Conservation (phyloP, 1,140 invertebrate genomes). For the Drosophila bifasciata region DNA sequence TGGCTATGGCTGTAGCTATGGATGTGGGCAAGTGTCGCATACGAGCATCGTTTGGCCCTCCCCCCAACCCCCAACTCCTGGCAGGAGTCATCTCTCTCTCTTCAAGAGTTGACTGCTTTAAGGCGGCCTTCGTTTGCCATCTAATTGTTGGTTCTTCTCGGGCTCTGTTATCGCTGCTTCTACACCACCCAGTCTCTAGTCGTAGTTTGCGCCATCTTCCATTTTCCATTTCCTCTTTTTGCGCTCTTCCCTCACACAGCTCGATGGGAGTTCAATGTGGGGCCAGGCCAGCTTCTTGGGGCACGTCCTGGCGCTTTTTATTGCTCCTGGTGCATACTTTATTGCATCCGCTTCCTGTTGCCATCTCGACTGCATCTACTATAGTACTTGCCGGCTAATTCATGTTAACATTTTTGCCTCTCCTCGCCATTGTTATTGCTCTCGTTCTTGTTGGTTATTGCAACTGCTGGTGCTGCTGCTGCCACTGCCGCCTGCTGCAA, state of each 20-base stretch:
- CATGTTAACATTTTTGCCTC: constrained; percentile 63
- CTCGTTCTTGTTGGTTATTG: constrained; percentile 8
- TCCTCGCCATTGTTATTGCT: constrained; percentile 36
- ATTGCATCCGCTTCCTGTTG: constrained; percentile 71
- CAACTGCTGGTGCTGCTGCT: constrained; percentile 22
- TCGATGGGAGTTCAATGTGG: background rate
- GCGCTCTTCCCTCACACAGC: background rate
- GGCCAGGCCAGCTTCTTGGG: background rate
- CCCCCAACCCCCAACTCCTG: constrained; percentile 43
- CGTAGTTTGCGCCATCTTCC: background rate
- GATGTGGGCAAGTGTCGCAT: constrained; percentile 58
- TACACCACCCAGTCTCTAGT: background rate
- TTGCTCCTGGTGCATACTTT: constrained; percentile 68
- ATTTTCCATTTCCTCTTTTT: background rate
- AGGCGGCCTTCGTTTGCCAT: constrained; percentile 2
- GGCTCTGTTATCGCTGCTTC: constrained; percentile 1
- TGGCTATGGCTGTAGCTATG: constrained; percentile 27
- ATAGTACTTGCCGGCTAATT: constrained; percentile 66
- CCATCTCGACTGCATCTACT: constrained; percentile 59
- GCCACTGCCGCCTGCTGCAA: background rate
- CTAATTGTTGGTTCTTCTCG: constrained; percentile 20
- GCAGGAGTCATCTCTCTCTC: constrained; percentile 12
- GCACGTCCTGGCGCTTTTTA: constrained; percentile 53
- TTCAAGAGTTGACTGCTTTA: constrained; percentile 20
- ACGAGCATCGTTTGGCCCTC: constrained; percentile 39